phyloP scores from a whole-genome alignment of 2,113 vertebrate genomes.

The Gopherus evgoodei region DNA sequence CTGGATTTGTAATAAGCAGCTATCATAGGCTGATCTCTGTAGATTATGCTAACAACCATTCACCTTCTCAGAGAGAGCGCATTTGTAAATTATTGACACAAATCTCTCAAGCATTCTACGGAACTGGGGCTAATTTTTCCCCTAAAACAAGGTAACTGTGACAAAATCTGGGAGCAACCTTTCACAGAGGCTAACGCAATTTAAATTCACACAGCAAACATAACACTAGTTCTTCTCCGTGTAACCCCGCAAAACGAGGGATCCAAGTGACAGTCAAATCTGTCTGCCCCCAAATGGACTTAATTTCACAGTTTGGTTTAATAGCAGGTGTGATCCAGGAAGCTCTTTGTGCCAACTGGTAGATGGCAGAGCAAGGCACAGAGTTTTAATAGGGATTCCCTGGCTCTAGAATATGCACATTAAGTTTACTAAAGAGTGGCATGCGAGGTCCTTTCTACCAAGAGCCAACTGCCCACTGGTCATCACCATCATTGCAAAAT shows the following conservation, averaged over 20 bases:
- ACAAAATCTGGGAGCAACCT: neutral
- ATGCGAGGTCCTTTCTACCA: neutral
- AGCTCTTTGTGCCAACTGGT: neutral
- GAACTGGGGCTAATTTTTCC: neutral
- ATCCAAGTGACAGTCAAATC: neutral
- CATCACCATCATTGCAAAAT: neutral
- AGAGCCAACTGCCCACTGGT: neutral
- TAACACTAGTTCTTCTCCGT: neutral
- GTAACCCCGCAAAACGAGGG: neutral
- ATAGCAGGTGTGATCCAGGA: neutral
- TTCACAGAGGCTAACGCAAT: neutral
- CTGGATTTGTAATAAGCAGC: neutral
- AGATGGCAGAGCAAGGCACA: neutral
- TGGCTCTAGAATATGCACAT: neutral
- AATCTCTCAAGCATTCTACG: neutral
- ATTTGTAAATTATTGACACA: neutral
- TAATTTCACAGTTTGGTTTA: neutral
- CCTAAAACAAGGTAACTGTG: neutral
- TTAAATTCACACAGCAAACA: neutral
- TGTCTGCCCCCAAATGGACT: neutral
- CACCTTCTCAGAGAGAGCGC: neutral
- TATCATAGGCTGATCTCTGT: neutral
- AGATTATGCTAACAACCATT: neutral
- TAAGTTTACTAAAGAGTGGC: neutral
- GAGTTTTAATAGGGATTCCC: neutral